Evolutionary conservation across 1,140 invertebrate genomes (phyloP), one percentile per base, ranked within the genome.

Genomic region (Nilaparvata lugens): DNA sequence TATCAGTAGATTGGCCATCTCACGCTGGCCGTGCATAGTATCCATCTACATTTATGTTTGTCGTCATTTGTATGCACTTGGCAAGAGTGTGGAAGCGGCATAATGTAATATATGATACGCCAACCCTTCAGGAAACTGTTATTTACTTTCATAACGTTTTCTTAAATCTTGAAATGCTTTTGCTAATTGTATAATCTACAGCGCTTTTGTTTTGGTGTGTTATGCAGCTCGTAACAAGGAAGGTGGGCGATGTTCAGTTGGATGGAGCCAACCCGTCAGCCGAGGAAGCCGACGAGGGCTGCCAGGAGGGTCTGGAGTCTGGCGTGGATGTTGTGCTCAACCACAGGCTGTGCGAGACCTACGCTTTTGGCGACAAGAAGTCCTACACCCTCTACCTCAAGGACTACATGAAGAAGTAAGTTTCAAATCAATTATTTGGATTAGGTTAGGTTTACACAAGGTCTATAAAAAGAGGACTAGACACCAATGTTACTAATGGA

Each of bases 251-350:
- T 42, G 83, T 97, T 58, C 70, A 79, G 61, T 78, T 97, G 21
- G 90, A 80, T 55, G 95, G 95, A 24, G 83, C 87, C 67, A 97
- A 97, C 74, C 92, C 95, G 57, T 97, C 93, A 35, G 91, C 91
- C 48, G 93, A 96, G 73, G 93, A 93, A 68, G 85, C 79, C 42
- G 87, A 89, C 65, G 94, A 97, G 74, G 91, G 86, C 52, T 88
- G 84, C 4, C 92, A 95, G 16, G 76, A 81, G 56, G 67, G 70
- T 21, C 78, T 82, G 1, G 86, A 92, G 73, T 81, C 81, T 63
- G 95, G 95, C 45, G 88, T 97, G 52, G 95, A 98, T 76, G 81
- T 97, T 64, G 91, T 97, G 23, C 74, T 98, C 31, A 96, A 97
- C 74, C 92, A 97, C 71, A 83, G 91, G 72, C 82, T 97, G 40